Evolutionary conservation across 2,888 invertebrate genomes (phyloP).

Genomic region (Oxystoma pomonae): DNA sequence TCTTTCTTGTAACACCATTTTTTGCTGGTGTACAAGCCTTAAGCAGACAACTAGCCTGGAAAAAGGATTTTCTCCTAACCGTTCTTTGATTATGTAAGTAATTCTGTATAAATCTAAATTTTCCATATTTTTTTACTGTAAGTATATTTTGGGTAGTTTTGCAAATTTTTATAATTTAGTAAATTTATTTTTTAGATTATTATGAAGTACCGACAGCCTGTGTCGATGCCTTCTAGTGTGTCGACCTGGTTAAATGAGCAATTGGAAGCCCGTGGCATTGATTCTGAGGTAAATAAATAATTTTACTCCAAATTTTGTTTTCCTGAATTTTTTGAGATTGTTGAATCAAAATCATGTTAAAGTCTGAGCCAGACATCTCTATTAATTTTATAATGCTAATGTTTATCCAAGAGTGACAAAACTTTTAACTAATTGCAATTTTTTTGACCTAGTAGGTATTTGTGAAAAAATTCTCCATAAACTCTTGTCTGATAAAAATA

Average conservation of each 20-base stretch:
- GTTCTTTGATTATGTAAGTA: neutral
- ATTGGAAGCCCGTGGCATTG: slow-evolving; percentile 71
- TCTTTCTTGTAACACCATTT: neutral
- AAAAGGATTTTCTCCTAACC: neutral
- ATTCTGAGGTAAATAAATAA: slow-evolving; percentile 52
- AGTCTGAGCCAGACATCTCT: too few relatives aligned
- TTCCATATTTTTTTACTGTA: slow-evolving; percentile 6
- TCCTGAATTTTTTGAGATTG: too few relatives aligned
- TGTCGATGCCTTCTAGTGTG: slow-evolving; percentile 62
- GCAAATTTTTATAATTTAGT: slow-evolving; percentile 2
- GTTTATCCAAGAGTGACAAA: too few relatives aligned
- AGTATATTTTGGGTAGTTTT: neutral
- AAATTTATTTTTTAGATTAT: slow-evolving; percentile 44
- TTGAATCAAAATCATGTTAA: too few relatives aligned
- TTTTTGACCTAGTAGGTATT: too few relatives aligned
- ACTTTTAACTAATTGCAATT: too few relatives aligned
- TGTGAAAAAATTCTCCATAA: too few relatives aligned
- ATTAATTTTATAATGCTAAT: too few relatives aligned
- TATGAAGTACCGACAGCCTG: slow-evolving; percentile 61
- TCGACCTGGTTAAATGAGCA: slow-evolving; percentile 73
- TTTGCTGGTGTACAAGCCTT: neutral
- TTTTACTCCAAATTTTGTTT: too few relatives aligned
- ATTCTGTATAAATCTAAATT: too few relatives aligned
- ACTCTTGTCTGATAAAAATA: too few relatives aligned
- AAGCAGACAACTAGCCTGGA: neutral